phyloP scores from a whole-genome alignment of 1,140 invertebrate species.

The Zaprionus kolodkinae region DNA sequence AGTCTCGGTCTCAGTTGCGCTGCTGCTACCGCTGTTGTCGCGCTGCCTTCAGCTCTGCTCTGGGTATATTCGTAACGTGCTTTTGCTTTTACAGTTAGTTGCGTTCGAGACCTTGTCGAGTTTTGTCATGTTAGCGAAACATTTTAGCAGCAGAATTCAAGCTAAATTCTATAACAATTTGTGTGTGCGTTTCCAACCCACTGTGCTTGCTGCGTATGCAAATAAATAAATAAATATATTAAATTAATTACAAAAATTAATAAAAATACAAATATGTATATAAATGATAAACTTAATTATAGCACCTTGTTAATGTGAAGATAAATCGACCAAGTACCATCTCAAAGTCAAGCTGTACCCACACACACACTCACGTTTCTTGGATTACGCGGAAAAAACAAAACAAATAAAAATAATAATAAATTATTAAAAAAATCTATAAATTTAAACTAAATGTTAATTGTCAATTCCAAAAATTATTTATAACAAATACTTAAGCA shows the following conservation, averaged over 20 bases:
- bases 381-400: constrained; percentile 75
- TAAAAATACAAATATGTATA: constrained; percentile 16
- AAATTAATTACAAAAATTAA: constrained; percentile 14
- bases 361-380: constrained; percentile 48
- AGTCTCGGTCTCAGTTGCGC: constrained; percentile 50
- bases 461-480: constrained; percentile 41
- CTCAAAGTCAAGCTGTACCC: constrained; percentile 27
- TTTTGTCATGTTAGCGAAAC: constrained; percentile 83
- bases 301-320: constrained; percentile 70
- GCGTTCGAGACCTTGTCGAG: constrained; percentile 84
- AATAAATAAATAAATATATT: constrained; percentile 17
- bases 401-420: constrained; percentile 30
- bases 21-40: constrained; percentile 1
- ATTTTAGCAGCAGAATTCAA: constrained; percentile 35
- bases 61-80: constrained; percentile 83
- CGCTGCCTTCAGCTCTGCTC: constrained; percentile 12
- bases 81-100: constrained; percentile 84
- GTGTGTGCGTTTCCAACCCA: constrained; percentile 33
- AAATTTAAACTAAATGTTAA: constrained; percentile 35
- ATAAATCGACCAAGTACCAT: constrained; percentile 67
- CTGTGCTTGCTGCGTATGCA: constrained; percentile 6
- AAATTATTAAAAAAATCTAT: constrained; percentile 25
- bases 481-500: constrained; percentile 27
- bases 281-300: constrained; percentile 17
- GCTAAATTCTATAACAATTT: constrained; percentile 20